Conservation (phyloP, 1,140 invertebrate species). For the Homalodisca vitripennis region DNA sequence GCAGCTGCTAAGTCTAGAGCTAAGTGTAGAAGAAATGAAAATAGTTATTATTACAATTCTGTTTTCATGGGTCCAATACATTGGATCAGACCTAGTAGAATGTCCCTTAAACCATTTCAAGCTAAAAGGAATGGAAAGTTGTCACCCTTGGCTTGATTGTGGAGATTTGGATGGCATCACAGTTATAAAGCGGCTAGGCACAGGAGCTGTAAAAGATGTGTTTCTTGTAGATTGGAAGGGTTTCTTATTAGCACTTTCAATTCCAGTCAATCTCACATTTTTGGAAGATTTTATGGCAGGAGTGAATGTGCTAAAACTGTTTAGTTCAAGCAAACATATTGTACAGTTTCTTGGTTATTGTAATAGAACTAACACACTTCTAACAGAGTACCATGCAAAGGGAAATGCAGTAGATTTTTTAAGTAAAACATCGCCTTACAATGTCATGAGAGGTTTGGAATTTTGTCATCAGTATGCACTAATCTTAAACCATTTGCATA, state of each 20-base stretch:
- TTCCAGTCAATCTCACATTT: slow-evolving; percentile 44
- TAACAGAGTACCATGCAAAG: slow-evolving; percentile 52
- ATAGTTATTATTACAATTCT: too few species aligned
- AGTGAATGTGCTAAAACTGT: slow-evolving; percentile 47
- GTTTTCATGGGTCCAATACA: background rate
- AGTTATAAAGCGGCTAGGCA: slow-evolving; percentile 44
- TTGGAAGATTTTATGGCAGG: slow-evolving; percentile 52
- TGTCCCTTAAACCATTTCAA: slow-evolving; percentile 43
- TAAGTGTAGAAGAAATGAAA: slow-evolving; percentile 9
- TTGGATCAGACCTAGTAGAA: background rate
- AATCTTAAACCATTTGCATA: slow-evolving; percentile 51
- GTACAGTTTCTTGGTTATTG: slow-evolving; percentile 49
- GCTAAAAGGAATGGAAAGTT: slow-evolving; percentile 45
- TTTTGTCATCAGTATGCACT: slow-evolving; percentile 52
- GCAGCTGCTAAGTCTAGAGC: slow-evolving; percentile 5
- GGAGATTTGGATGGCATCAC: slow-evolving; percentile 43
- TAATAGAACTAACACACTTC: slow-evolving; percentile 39
- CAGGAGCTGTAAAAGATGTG: slow-evolving; percentile 49
- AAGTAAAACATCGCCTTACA: slow-evolving; percentile 36
- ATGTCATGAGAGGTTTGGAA: slow-evolving; percentile 44
- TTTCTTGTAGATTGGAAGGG: slow-evolving; percentile 48
- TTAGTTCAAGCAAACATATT: slow-evolving; percentile 44
- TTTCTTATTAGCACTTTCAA: slow-evolving; percentile 44
- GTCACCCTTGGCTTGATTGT: slow-evolving; percentile 47
- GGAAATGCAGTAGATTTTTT: slow-evolving; percentile 46